phyloP scores from a whole-genome alignment of 2,888 invertebrate genomes.

The Caenorhabditis angaria region DNA sequence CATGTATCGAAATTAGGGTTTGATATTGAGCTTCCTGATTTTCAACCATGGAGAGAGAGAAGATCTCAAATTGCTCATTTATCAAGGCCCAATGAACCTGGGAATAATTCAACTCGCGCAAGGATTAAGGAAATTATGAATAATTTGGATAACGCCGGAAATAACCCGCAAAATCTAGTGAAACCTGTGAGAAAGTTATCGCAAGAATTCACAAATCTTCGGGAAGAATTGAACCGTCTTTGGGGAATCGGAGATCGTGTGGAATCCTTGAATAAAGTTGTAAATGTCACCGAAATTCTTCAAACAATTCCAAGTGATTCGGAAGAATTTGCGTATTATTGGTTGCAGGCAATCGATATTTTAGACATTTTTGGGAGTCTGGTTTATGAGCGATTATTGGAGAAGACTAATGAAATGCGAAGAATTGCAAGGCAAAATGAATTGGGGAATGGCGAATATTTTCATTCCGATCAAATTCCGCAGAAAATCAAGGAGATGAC shows the following conservation, averaged over 20 bases:
- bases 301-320: conserved; percentile 4
- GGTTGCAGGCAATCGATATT: conserved; percentile 93
- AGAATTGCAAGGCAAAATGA: too few species aligned
- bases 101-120: not conserved
- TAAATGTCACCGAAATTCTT: not conserved
- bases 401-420: conserved; percentile 75
- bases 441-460: not conserved
- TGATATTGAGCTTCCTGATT: not conserved
- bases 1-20: not conserved
- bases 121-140: not conserved
- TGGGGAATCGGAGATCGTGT: conserved; percentile 32
- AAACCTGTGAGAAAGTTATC: not conserved
- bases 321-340: conserved; percentile 80
- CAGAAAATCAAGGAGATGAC: conserved; percentile 75
- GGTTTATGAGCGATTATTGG: conserved; percentile 84
- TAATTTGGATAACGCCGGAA: not conserved
- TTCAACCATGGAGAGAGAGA: not conserved
- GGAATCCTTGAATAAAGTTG: conserved; percentile 20
- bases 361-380: conserved; percentile 88
- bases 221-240: conserved; percentile 16
- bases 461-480: conserved; percentile 75
- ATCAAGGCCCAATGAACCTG: not conserved
- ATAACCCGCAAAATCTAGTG: not conserved
- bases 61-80: not conserved
- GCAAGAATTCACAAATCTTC: not conserved